phyloP scores from a whole-genome alignment of 2,888 invertebrate species.

The Pecten maximus region DNA sequence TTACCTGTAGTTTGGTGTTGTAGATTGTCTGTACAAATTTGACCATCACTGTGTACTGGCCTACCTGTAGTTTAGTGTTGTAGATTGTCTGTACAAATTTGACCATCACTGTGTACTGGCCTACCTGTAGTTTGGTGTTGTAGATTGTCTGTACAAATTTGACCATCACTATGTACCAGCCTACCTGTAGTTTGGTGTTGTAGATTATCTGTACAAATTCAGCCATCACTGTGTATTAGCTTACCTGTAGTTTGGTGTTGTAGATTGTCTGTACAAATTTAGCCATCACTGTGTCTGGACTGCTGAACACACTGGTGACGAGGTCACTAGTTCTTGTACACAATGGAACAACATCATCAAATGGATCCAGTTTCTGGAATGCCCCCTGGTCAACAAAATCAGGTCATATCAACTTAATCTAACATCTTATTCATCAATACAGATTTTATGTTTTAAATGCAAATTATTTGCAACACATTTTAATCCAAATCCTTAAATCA shows the following conservation, averaged over 20 bases:
- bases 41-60: too few relatives aligned
- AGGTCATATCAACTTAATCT: not conserved
- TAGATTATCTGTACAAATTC: slow-evolving; percentile 98
- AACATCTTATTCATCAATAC: not conserved
- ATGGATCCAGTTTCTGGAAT: slow-evolving; percentile 93
- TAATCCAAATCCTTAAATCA: not conserved
- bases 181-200: slow-evolving; percentile 85
- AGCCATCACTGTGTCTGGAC: slow-evolving; percentile 98
- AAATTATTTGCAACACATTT: too few relatives aligned
- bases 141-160: slow-evolving; percentile 89
- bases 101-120: too few relatives aligned
- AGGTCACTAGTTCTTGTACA: slow-evolving; percentile 92
- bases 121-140: slow-evolving; percentile 85
- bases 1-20: slow-evolving; percentile 85
- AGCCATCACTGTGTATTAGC: too few relatives aligned
- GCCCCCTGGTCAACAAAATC: slow-evolving; percentile 86
- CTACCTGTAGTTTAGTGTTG: slow-evolving; percentile 85
- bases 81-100: slow-evolving; percentile 89
- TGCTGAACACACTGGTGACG: slow-evolving; percentile 91
- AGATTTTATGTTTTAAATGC: not conserved
- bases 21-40: slow-evolving; percentile 98
- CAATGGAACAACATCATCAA: slow-evolving; percentile 93
- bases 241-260: slow-evolving; percentile 88
- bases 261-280: slow-evolving; percentile 98
- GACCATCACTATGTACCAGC: slow-evolving; percentile 98